A percentile compares a stretch with the other conserved stretches of the same genome.
These are phyloP conservation scores for Columba guinea DNA, from an alignment of 2,797 vertebrate species.

Conservation along the genomic window DNA sequence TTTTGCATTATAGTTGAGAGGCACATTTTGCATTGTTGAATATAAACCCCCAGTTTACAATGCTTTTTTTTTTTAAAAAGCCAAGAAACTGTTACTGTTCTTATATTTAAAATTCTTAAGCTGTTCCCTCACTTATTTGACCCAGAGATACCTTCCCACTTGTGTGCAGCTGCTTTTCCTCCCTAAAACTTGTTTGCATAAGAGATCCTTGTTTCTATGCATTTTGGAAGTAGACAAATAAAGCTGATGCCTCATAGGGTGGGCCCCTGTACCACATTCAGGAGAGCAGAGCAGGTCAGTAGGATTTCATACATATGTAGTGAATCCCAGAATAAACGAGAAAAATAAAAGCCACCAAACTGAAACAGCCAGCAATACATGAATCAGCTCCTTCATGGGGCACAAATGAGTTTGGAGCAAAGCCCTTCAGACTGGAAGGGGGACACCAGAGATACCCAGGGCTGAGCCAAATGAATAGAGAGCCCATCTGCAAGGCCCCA, in stretches of 20 bases:
- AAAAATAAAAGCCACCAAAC: not conserved
- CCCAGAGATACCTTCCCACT: not conserved
- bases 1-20: slow-evolving; percentile 8
- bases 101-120: not conserved
- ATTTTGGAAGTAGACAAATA: not conserved
- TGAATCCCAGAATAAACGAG: not conserved
- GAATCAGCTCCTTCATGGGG: not conserved
- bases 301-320: not conserved
- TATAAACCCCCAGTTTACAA: not conserved
- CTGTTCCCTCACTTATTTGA: not conserved
- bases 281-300: not conserved
- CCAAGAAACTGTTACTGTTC: not conserved
- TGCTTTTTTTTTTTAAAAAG: not conserved
- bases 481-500: not conserved
- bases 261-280: not conserved
- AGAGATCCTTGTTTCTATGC: not conserved
- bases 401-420: not conserved
- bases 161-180: not conserved
- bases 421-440: not conserved
- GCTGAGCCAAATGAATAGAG: not conserved
- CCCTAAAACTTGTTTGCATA: not conserved
- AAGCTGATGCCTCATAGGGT: not conserved
- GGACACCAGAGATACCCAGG: not conserved
- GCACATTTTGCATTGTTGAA: slow-evolving; percentile 28
- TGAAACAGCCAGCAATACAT: not conserved